Evolutionary conservation across 1,140 invertebrate species (phyloP), one percentile per base, ranked within the genome.

Genomic region (Elysia chlorotica): DNA sequence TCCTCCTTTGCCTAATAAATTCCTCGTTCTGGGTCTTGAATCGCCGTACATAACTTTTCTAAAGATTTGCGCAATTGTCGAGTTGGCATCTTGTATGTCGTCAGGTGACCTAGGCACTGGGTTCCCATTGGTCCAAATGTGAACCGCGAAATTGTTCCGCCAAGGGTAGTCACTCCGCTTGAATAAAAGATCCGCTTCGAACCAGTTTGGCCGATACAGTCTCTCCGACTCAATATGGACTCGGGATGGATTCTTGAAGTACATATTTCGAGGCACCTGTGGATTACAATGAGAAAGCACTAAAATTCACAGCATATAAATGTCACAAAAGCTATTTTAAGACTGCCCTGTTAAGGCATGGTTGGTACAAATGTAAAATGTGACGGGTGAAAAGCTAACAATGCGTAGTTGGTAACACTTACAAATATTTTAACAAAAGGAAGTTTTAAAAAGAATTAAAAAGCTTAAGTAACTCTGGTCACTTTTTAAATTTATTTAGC

Each of bases 181-280:
- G 66, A 73, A 76, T 14, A 76, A 71, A 41, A 73, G 56, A 33
- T 76, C 71, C 25, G 75, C 59, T 56, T 76, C 75, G 66, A 76
- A 76, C 75, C 75, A 76, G 66, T 73, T 76, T 19, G 75, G 75
- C 4, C 67, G 38, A 61, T 76, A 76, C 30, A 76, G 63, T 33
- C 71, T 30, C 6, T 70, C 61, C 25, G 71, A 71, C 53, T 76
- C 75, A 56, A 73, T 65, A 41, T 76, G 75, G 37, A 74, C 37
- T 17, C 71, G 59, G 21, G 54, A 41, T 0, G 75, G 68, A 35
- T 76, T 65, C 33, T 36, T 63, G 56, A 59, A 62, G 71, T 71
- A 76, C 75, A 76, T 76, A 48, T 76, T 68, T 30, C 75, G n/a
- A 10, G 75, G 75, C 14, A 76, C 71, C 30, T 76, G 75, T 23